These are phyloP conservation scores for Ginglymostoma cirratum DNA, from an alignment of 2,113 vertebrate species.

Conservation along the genomic window DNA sequence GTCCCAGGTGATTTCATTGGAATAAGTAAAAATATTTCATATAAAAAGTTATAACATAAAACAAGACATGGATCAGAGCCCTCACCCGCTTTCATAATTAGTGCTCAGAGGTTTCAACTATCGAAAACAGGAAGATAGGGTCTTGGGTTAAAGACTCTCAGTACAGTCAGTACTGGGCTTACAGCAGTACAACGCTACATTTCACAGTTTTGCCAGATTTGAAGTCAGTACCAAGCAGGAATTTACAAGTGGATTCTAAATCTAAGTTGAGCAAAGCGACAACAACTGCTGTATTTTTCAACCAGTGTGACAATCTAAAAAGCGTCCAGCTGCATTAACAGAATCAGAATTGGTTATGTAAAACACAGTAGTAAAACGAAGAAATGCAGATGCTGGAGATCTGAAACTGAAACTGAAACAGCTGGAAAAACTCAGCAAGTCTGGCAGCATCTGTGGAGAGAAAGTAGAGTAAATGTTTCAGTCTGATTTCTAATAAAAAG, in stretches of 20 bases:
- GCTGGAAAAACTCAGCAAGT: too few species aligned
- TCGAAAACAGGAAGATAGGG: background rate
- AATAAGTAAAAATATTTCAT: background rate
- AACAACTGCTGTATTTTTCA: background rate
- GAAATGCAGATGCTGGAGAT: too few species aligned
- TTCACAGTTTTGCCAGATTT: background rate
- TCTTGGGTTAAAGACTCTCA: background rate
- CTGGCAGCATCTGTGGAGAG: too few species aligned
- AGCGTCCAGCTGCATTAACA: background rate
- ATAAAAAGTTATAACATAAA: background rate
- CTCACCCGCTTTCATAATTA: background rate
- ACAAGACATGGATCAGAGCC: background rate
- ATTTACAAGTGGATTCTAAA: background rate
- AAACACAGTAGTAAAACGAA: too few species aligned
- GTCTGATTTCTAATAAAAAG: too few species aligned
- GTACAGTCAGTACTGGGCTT: background rate
- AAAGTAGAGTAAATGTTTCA: too few species aligned
- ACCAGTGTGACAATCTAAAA: background rate
- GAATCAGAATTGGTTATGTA: too few species aligned
- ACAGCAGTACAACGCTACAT: background rate
- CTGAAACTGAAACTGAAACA: too few species aligned
- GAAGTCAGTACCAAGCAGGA: background rate
- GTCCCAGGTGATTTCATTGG: background rate
- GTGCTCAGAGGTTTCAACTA: background rate
- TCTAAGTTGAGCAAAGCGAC: background rate